A percentile compares a stretch with the other conserved stretches of the same genome.
phyloP scores from a whole-genome alignment of 1,140 invertebrate genomes.

The Rhysida immarginata region DNA sequence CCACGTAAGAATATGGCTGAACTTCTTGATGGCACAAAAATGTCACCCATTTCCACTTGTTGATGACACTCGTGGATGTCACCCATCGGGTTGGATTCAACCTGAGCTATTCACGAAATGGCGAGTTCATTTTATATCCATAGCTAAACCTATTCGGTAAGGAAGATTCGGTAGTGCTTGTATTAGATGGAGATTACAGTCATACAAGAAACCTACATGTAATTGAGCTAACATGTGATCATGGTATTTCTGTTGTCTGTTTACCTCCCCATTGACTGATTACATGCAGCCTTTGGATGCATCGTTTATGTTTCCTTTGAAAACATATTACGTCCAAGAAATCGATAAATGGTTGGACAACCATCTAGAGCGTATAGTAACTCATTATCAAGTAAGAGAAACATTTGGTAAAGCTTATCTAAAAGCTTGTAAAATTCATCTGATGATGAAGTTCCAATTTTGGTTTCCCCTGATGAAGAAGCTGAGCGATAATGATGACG shows the following conservation, averaged over 20 bases:
- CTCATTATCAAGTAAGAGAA: constrained; percentile 22
- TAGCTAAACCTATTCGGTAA: constrained; percentile 13
- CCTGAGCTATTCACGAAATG: constrained; percentile 26
- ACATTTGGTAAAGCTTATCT: constrained; percentile 25
- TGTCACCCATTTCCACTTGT: too few relatives aligned
- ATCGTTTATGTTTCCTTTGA: constrained; percentile 24
- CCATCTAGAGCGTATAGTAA: constrained; percentile 6
- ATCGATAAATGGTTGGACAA: constrained; percentile 8
- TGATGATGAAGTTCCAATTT: too few relatives aligned
- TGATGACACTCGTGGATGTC: neutral
- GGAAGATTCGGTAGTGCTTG: constrained; percentile 22
- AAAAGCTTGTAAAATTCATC: too few relatives aligned
- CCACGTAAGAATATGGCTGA: neutral
- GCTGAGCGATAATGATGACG: too few relatives aligned
- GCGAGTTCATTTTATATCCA: constrained; percentile 24
- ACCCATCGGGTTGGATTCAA: constrained; percentile 9
- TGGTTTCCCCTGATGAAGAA: too few relatives aligned
- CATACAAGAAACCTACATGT: constrained; percentile 27
- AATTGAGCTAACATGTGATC: constrained; percentile 23
- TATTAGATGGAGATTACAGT: constrained; percentile 27
- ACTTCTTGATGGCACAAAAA: neutral
- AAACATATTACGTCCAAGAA: constrained; percentile 15
- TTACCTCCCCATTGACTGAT: constrained; percentile 25
- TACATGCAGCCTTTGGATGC: constrained; percentile 28
- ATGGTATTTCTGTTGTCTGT: constrained; percentile 24